Conservation (phyloP, 1,140 invertebrate species). For the Trachelipus rathkii region DNA sequence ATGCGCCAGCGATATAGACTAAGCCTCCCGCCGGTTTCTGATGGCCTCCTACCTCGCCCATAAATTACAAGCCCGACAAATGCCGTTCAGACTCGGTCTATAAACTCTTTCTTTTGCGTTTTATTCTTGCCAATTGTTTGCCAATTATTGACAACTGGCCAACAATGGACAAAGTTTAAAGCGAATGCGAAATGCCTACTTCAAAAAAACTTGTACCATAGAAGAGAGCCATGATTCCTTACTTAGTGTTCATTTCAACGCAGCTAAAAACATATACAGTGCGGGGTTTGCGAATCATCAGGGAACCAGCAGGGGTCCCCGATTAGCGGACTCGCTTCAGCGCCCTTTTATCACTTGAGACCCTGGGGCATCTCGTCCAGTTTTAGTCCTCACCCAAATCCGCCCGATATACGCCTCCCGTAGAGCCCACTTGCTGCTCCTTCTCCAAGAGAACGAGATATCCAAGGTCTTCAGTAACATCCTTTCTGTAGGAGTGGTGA, state of each 20-base stretch:
- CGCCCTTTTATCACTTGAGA: conserved; percentile 4
- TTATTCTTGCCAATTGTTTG: background rate
- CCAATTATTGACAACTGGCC: background rate
- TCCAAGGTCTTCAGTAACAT: background rate
- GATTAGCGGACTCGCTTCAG: background rate
- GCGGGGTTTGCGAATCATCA: background rate
- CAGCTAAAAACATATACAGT: background rate
- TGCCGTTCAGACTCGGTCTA: background rate
- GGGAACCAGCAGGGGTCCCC: background rate
- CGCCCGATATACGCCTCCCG: background rate
- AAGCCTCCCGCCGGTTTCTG: background rate
- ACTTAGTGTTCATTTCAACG: background rate
- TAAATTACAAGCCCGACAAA: background rate
- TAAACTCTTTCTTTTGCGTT: background rate
- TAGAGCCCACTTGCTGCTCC: background rate
- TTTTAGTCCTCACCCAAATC: background rate
- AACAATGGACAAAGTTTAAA: background rate
- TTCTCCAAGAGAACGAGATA: background rate
- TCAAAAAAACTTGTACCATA: background rate
- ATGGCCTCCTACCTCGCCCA: conserved; percentile 1
- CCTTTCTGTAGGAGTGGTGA: background rate
- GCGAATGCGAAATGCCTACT: background rate
- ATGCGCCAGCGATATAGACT: background rate
- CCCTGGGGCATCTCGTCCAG: background rate
- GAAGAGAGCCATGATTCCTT: background rate